phyloP scores from a whole-genome alignment of 1,140 invertebrate species.

The Scaptomyza pallida region DNA sequence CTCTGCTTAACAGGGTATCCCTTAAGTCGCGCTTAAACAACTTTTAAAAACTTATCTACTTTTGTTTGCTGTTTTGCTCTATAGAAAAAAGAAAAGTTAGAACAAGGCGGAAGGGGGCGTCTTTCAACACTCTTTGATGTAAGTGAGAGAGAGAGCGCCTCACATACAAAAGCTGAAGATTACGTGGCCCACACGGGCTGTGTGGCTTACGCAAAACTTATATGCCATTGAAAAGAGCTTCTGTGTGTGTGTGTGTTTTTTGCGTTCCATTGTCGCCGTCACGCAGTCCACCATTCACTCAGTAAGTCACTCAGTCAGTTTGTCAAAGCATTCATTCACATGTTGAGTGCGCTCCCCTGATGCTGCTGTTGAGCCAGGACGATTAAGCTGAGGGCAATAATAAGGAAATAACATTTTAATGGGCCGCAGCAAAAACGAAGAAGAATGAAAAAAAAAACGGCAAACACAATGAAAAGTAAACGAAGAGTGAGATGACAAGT shows the following conservation, averaged over 20 bases:
- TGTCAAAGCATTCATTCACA: constrained; percentile 41
- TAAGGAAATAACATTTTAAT: constrained; percentile 83
- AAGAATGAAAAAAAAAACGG: constrained; percentile 1
- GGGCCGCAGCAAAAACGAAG: constrained; percentile 29
- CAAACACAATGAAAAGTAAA: not conserved
- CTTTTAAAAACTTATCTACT: not conserved
- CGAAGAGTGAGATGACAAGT: constrained; percentile 24
- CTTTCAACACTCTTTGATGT: constrained; percentile 15
- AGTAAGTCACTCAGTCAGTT: constrained; percentile 2
- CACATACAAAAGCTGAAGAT: constrained; percentile 42
- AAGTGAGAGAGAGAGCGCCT: constrained; percentile 50
- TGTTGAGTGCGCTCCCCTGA: constrained; percentile 27
- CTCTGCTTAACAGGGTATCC: not conserved
- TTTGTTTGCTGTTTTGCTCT: constrained; percentile 32
- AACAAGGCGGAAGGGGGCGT: not conserved
- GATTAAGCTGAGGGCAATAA: constrained; percentile 76
- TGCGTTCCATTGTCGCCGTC: constrained; percentile 61
- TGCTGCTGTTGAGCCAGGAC: constrained; percentile 45
- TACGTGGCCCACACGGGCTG: constrained; percentile 57
- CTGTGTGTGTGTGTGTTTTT: not conserved
- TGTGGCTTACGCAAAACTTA: constrained; percentile 52
- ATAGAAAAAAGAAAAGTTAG: constrained; percentile 3
- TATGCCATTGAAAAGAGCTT: constrained; percentile 64
- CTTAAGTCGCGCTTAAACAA: not conserved
- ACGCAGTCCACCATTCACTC: constrained; percentile 37